Conservation (phyloP, 2,113 vertebrate species). For the Cygnus buccinator region DNA sequence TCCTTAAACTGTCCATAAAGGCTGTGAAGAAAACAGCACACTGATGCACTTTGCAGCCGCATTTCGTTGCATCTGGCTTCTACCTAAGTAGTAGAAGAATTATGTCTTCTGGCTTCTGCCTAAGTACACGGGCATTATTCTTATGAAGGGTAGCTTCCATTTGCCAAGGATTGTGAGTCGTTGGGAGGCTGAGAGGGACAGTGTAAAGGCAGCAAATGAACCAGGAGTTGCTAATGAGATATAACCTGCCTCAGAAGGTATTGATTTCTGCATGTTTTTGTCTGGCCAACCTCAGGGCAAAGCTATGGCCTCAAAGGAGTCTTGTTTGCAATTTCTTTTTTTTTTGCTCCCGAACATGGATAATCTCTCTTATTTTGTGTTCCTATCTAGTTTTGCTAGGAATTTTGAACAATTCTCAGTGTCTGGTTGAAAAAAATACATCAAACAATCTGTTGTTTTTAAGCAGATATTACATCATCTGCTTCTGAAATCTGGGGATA, state of each 20-base stretch:
- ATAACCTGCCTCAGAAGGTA: neutral
- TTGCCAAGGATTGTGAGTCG: neutral
- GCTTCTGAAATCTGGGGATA: neutral
- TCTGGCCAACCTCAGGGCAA: neutral
- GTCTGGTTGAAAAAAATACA: neutral
- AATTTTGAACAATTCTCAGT: neutral
- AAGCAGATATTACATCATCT: neutral
- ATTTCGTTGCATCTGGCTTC: accelerated
- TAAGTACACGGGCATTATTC: accelerated
- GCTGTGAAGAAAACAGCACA: accelerated
- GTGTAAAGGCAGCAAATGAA: neutral
- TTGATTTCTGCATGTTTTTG: neutral
- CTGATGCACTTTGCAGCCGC: neutral
- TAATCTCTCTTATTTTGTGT: neutral
- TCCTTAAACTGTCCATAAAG: neutral
- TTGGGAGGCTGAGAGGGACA: neutral
- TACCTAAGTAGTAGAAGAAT: neutral
- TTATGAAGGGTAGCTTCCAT: neutral
- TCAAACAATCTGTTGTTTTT: neutral
- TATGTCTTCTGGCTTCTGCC: neutral
- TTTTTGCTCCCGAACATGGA: neutral
- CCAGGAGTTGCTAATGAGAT: neutral
- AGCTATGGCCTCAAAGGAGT: neutral
- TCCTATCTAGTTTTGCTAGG: neutral
- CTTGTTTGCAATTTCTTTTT: neutral